Evolutionary conservation across 2,113 vertebrate species (phyloP).

Genomic region (Oreochromis tanganicae): DNA sequence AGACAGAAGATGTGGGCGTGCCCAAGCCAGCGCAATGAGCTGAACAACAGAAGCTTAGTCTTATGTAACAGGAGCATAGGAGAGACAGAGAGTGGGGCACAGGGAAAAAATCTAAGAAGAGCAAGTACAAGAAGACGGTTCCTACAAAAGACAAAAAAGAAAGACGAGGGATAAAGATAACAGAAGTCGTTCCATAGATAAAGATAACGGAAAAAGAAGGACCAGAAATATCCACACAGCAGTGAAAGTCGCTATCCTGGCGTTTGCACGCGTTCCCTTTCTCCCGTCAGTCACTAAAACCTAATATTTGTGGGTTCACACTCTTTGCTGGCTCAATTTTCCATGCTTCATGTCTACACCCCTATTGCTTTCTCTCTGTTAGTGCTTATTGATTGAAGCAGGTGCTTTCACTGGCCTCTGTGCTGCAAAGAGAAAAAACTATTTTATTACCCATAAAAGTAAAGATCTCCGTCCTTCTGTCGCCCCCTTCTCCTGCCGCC

Average conservation of each 20-base stretch:
- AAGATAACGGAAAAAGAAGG: not conserved
- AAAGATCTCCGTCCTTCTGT: not conserved
- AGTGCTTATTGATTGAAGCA: conserved; percentile 21
- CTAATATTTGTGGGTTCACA: conserved; percentile 40
- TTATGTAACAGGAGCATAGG: conserved; percentile 27
- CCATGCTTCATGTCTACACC: not conserved
- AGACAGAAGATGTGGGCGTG: conserved; percentile 52
- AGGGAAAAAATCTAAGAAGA: not conserved
- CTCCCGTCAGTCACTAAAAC: conserved; percentile 4
- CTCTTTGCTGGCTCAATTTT: not conserved
- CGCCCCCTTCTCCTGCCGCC: not conserved
- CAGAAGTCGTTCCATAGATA: not conserved
- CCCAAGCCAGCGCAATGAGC: conserved; percentile 27
- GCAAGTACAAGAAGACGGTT: not conserved
- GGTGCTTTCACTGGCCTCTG: conserved; percentile 4
- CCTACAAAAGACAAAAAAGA: not conserved
- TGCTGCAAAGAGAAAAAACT: conserved; percentile 16
- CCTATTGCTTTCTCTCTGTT: not conserved
- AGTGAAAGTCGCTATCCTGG: not conserved
- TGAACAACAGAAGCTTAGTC: not conserved
- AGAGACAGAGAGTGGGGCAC: not conserved
- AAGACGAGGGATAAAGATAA: not conserved
- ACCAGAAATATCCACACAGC: not conserved
- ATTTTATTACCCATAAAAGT: conserved; percentile 34
- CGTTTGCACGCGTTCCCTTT: not conserved